A percentile compares a stretch with the other conserved stretches of the same genome.
These are phyloP conservation scores for Sarcophaga rosellei DNA, from an alignment of 2,888 invertebrate genomes.

Conservation along the genomic window DNA sequence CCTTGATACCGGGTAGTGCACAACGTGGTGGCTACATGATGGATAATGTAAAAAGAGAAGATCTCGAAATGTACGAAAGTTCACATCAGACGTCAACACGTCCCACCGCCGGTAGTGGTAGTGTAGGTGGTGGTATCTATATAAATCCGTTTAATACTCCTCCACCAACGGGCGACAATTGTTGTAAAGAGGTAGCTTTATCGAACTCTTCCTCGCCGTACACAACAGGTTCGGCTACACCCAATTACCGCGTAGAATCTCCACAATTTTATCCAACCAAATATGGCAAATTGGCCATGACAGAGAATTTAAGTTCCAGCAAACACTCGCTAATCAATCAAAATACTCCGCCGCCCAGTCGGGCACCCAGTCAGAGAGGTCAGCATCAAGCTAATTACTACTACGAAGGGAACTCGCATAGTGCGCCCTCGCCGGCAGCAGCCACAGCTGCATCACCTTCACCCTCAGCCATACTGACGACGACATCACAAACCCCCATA, in stretches of 20 bases:
- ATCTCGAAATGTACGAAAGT: slow-evolving; percentile 64
- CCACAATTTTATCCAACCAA: slow-evolving; percentile 73
- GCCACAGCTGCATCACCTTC: slow-evolving; percentile 75
- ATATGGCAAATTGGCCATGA: slow-evolving; percentile 72
- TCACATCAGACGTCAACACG: slow-evolving; percentile 44
- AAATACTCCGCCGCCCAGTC: slow-evolving; percentile 70
- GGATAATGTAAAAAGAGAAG: slow-evolving; percentile 68
- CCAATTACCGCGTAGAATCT: slow-evolving; percentile 65
- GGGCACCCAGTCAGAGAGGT: slow-evolving; percentile 61
- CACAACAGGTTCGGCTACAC: slow-evolving; percentile 58
- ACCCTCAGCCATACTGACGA: slow-evolving; percentile 66
- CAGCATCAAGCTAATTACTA: slow-evolving; percentile 62
- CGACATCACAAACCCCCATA: slow-evolving; percentile 65
- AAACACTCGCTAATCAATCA: slow-evolving; percentile 65
- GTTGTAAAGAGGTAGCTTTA: slow-evolving; percentile 68
- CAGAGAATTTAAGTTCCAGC: slow-evolving; percentile 51
- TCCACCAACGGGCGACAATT: slow-evolving; percentile 67
- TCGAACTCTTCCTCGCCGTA: slow-evolving; percentile 69
- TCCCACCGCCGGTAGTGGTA: slow-evolving; percentile 56
- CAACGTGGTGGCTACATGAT: slow-evolving; percentile 53
- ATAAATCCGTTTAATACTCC: slow-evolving; percentile 75
- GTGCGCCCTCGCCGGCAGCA: slow-evolving; percentile 73
- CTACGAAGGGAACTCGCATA: slow-evolving; percentile 69
- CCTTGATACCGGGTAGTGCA: slow-evolving; percentile 10
- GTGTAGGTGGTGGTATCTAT: slow-evolving; percentile 72